phyloP scores from a whole-genome alignment of 2,888 invertebrate species.

The Archips crataeganus region DNA sequence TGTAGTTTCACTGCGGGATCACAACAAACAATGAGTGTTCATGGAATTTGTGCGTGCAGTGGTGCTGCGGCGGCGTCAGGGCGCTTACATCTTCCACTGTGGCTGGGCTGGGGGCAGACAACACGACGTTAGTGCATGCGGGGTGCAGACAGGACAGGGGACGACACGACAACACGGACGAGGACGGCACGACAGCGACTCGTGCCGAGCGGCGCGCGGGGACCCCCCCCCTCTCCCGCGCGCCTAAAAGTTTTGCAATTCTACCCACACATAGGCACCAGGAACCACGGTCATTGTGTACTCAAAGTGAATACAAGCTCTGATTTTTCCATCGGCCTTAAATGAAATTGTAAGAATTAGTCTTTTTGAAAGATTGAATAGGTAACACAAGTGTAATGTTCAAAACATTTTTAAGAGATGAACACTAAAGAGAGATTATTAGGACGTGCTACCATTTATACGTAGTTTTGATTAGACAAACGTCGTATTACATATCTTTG shows the following conservation, averaged over 20 bases:
- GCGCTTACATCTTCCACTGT: slow-evolving; percentile 80
- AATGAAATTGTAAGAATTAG: slow-evolving; percentile 6
- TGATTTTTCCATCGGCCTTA: slow-evolving; percentile 8
- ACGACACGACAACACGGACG: slow-evolving; percentile 3
- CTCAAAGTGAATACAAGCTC: slow-evolving; percentile 18
- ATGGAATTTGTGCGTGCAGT: slow-evolving; percentile 83
- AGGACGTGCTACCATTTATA: neutral
- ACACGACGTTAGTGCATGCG: slow-evolving; percentile 81
- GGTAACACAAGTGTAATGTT: neutral
- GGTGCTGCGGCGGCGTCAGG: slow-evolving; percentile 73
- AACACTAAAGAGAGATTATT: neutral
- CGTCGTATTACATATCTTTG: no score
- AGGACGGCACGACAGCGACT: neutral
- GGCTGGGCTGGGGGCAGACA: slow-evolving; percentile 84
- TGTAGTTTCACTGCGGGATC: slow-evolving; percentile 85
- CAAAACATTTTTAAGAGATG: neutral
- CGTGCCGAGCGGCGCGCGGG: slow-evolving; percentile 14
- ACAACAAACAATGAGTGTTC: slow-evolving; percentile 85
- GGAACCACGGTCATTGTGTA: slow-evolving; percentile 21
- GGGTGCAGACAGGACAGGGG: slow-evolving; percentile 46
- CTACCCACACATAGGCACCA: slow-evolving; percentile 20
- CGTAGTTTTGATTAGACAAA: slow-evolving; percentile 3
- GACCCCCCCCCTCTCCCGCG: neutral
- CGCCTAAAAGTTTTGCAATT: slow-evolving; percentile 60
- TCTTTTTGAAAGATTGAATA: slow-evolving; percentile 17